Conservation (phyloP, 2,113 vertebrate species). For the pig (Sus scrofa) region DNA sequence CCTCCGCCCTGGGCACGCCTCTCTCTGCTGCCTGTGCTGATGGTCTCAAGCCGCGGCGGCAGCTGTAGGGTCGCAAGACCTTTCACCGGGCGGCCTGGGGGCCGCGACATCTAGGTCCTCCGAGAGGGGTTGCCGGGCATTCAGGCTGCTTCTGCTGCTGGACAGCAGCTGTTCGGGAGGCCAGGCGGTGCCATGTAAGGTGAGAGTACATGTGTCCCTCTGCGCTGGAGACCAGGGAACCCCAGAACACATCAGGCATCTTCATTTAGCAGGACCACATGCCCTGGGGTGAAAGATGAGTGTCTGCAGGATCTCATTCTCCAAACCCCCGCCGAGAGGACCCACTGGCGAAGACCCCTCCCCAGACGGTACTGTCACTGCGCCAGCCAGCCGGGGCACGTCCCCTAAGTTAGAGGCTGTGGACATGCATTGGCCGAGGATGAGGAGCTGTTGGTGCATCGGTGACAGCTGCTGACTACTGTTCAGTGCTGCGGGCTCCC, state of each 20-base stretch:
- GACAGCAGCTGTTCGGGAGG: conserved; percentile 72
- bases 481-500: background rate
- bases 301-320: background rate
- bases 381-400: background rate
- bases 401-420: background rate
- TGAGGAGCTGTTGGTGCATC: background rate
- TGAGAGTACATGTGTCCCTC: conserved; percentile 69
- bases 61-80: conserved; percentile 66
- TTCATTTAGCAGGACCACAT: conserved; percentile 66
- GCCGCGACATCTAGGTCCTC: background rate
- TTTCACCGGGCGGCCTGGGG: conserved; percentile 54
- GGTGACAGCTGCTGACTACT: conserved; percentile 21
- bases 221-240: conserved; percentile 51
- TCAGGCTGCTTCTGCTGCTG: background rate
- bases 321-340: conserved; percentile 53
- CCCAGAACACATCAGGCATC: conserved; percentile 65
- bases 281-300: conserved; percentile 69
- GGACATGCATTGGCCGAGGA: background rate
- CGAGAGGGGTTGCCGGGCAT: conserved; percentile 33
- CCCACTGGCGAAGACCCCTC: conserved; percentile 33
- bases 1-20: conserved; percentile 16
- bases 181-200: conserved; percentile 48
- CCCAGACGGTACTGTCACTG: conserved; percentile 1
- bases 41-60: conserved; percentile 70
- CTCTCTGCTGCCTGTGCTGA: conserved; percentile 44